Conservation (phyloP, 2,888 invertebrate genomes). For the Caenorhabditis panamensis region DNA sequence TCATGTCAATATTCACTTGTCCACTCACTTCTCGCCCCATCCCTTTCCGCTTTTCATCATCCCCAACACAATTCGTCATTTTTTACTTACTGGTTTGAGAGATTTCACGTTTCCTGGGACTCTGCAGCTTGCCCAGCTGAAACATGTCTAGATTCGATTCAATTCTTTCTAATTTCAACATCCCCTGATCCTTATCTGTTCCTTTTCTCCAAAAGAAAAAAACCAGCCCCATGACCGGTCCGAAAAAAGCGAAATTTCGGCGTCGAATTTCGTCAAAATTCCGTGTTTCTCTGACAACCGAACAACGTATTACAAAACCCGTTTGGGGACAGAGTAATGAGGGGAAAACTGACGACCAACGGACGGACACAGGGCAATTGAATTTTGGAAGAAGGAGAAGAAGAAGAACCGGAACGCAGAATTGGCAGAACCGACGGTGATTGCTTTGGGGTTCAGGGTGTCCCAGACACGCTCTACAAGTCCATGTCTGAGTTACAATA, state of each 20-base stretch:
- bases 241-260: too few relatives aligned
- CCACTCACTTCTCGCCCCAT: conserved; percentile 42
- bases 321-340: conserved; percentile 39
- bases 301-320: conserved; percentile 32
- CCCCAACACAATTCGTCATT: conserved; percentile 32
- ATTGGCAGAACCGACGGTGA: too few relatives aligned
- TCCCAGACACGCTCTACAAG: too few relatives aligned
- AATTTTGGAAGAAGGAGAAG: neutral
- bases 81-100: neutral
- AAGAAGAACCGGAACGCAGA: neutral
- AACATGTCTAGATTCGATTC: too few relatives aligned
- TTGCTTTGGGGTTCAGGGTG: too few relatives aligned
- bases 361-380: conserved; percentile 1
- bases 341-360: conserved; percentile 8
- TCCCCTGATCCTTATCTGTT: conserved; percentile 29
- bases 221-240: conserved; percentile 45
- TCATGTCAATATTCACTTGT: conserved; percentile 4
- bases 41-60: conserved; percentile 14
- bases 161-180: too few relatives aligned
- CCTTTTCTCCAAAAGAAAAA: neutral
- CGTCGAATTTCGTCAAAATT: conserved; percentile 26
- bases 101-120: conserved; percentile 1
- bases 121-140: neutral
- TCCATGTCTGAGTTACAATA: too few relatives aligned
- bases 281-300: conserved; percentile 39